phyloP scores from a whole-genome alignment of 2,888 invertebrate genomes.

The Chalcis sispes region DNA sequence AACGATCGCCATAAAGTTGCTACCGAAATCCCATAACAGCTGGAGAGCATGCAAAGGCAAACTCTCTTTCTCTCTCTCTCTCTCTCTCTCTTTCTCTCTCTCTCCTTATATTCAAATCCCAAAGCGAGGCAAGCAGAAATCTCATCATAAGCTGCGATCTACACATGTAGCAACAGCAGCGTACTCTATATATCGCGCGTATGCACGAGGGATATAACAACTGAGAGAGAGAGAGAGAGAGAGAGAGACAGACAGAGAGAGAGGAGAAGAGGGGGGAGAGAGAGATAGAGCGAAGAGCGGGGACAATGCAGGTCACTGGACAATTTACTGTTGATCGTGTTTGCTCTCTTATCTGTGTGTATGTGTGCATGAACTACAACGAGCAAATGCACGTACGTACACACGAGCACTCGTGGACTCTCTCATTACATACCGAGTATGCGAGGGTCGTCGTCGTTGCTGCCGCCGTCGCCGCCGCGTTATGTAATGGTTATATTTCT shows the following conservation, averaged over 20 bases:
- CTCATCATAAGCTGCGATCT: constrained; percentile 28
- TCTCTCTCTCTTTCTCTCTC: no score
- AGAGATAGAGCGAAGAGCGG: constrained; percentile 6
- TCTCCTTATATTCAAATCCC: no score
- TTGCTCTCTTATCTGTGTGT: constrained; percentile 26
- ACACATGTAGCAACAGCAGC: constrained; percentile 4
- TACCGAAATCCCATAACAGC: no score
- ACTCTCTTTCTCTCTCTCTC: no score
- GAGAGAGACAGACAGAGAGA: not conserved
- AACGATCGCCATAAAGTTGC: no score
- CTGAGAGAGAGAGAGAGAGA: no score
- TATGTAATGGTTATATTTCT: no score
- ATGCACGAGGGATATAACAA: no score
- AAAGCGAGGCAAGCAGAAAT: no score
- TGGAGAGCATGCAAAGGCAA: no score
- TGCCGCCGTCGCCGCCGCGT: not conserved
- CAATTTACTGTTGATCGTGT: constrained; percentile 54
- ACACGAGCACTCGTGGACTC: not conserved
- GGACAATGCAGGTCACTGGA: constrained; percentile 55
- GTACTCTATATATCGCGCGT: not conserved
- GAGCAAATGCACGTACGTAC: not conserved
- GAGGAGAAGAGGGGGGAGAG: not conserved
- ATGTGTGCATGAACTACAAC: not conserved
- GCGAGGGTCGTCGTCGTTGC: not conserved
- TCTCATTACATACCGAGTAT: constrained; percentile 28